These are phyloP conservation scores for Picus viridis DNA, from an alignment of 2,797 vertebrate genomes.

Conservation along the genomic window DNA sequence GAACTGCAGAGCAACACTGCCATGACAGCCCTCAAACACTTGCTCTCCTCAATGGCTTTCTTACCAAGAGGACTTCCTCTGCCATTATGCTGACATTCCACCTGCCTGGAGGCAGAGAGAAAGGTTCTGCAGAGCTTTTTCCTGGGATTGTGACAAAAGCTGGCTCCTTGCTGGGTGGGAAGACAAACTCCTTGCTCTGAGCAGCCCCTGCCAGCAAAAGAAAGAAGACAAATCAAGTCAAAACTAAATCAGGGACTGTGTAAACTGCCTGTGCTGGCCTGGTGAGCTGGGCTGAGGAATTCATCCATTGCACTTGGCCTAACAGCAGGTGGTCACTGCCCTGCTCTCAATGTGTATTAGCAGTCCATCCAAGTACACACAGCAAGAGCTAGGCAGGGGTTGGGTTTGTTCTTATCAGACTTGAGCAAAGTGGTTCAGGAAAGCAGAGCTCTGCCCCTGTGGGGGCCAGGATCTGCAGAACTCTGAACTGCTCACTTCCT, in stretches of 20 bases:
- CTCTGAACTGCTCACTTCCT: neutral
- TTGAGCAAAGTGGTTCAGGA: neutral
- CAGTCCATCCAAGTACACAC: neutral
- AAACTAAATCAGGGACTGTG: neutral
- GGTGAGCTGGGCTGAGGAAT: neutral
- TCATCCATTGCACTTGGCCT: neutral
- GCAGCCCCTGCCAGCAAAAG: slow-evolving; percentile 76
- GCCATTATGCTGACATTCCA: slow-evolving; percentile 88
- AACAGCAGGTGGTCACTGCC: neutral
- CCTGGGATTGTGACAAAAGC: slow-evolving; percentile 90
- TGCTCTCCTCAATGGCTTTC: slow-evolving; percentile 54
- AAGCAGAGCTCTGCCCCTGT: neutral
- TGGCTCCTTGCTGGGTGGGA: slow-evolving; percentile 85
- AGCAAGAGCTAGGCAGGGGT: neutral
- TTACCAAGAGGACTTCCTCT: slow-evolving; percentile 91
- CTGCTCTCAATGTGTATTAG: neutral
- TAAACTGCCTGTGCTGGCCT: neutral
- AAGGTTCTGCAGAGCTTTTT: slow-evolving; percentile 85
- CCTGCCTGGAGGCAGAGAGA: slow-evolving; percentile 83
- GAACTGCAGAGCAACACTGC: neutral
- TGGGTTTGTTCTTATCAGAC: neutral
- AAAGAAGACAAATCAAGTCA: neutral
- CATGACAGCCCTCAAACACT: neutral
- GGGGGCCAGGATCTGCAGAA: neutral
- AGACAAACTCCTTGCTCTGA: slow-evolving; percentile 88